These are phyloP conservation scores for Pantherophis vulpinus DNA, from an alignment of 2,797 vertebrate species.

Conservation along the genomic window DNA sequence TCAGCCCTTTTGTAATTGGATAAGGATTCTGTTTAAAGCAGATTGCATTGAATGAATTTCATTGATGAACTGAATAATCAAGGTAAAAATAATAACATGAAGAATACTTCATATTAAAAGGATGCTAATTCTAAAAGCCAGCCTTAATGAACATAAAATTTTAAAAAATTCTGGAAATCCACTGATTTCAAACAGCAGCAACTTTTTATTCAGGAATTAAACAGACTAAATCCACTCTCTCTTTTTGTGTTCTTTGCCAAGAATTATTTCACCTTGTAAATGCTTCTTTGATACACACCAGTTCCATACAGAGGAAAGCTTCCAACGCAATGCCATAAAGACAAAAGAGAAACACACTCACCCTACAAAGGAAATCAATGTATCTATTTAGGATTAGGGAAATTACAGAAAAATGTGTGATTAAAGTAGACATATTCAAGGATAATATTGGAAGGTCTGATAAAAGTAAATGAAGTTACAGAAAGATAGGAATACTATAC, in stretches of 20 bases:
- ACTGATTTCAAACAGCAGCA: background rate
- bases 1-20: background rate
- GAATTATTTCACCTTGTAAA: background rate
- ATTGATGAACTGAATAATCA: background rate
- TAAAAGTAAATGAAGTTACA: background rate
- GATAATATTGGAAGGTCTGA: background rate
- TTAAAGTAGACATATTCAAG: background rate
- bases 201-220: background rate
- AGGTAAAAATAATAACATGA: background rate
- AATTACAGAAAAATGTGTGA: background rate
- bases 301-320: background rate
- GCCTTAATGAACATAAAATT: background rate
- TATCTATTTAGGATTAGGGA: background rate
- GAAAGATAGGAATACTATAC: background rate
- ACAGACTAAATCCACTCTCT: background rate
- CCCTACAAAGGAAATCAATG: background rate
- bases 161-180: background rate
- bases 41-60: background rate
- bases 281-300: background rate
- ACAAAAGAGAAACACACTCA: background rate
- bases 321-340: background rate
- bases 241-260: background rate
- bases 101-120: background rate
- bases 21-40: background rate
- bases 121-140: background rate